Percentiles rank a stretch among this genome's conserved stretches.
Evolutionary conservation across 2,797 vertebrate genomes (phyloP).

Genomic region (Phoxinus dragarum): DNA sequence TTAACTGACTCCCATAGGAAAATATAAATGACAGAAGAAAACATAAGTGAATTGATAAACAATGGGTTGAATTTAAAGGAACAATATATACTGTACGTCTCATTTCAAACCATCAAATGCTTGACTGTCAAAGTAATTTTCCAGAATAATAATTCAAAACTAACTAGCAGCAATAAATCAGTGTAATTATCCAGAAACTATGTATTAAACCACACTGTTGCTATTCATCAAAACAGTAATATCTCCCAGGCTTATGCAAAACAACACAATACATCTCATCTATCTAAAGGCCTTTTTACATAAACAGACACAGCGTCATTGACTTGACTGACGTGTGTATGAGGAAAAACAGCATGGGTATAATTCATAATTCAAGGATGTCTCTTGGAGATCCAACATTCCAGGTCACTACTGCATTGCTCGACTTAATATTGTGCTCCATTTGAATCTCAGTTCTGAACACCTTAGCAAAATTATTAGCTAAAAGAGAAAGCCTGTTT

Average conservation of each 20-base stretch:
- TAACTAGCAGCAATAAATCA: conserved; percentile 16
- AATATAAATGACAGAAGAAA: not conserved
- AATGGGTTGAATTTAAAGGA: not conserved
- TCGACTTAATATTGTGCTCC: conserved; percentile 40
- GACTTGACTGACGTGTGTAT: conserved; percentile 5
- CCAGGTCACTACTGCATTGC: conserved; percentile 33
- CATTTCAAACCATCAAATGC: conserved; percentile 16
- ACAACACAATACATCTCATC: conserved; percentile 9
- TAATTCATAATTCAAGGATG: conserved; percentile 42
- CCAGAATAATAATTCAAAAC: conserved; percentile 7
- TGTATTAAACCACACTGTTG: conserved; percentile 1
- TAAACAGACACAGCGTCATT: conserved; percentile 22
- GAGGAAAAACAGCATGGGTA: conserved; percentile 31
- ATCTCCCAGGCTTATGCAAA: conserved; percentile 11
- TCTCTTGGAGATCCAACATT: conserved; percentile 35
- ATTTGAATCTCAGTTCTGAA: conserved; percentile 44
- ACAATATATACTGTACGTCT: not conserved
- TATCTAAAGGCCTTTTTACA: conserved; percentile 34
- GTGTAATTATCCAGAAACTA: conserved; percentile 23
- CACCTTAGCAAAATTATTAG: conserved; percentile 38
- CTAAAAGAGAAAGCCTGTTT: conserved; percentile 43
- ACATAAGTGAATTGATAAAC: not conserved
- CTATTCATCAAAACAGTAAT: conserved; percentile 15
- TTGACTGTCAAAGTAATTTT: not conserved
- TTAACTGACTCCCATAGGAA: not conserved